A percentile compares a stretch with the other conserved stretches of the same genome.
phyloP scores from a whole-genome alignment of 2,888 invertebrate genomes.

The Serrognathus titanus region DNA sequence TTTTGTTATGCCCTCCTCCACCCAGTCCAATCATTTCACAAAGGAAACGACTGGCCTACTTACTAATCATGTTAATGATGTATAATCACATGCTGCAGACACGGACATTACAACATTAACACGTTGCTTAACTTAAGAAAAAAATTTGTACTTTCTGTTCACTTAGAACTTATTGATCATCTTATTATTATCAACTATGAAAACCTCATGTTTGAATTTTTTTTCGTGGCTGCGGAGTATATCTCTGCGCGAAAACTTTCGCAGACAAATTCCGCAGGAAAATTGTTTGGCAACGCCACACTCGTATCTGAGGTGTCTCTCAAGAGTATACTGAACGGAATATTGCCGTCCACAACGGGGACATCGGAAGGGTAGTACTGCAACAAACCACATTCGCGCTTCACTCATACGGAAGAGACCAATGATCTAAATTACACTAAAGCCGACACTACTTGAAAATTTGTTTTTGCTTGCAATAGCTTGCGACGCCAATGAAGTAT shows the following conservation, averaged over 20 bases:
- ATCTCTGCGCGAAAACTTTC: conserved; percentile 46
- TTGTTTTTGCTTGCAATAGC: conserved; percentile 9
- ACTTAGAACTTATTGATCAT: no score
- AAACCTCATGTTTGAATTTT: conserved; percentile 33
- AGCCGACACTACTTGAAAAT: conserved; percentile 3
- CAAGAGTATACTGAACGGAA: conserved; percentile 57
- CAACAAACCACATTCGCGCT: conserved; percentile 35
- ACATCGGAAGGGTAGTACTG: conserved; percentile 48
- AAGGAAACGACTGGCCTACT: conserved; percentile 36
- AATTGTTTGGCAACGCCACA: conserved; percentile 56
- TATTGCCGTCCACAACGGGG: conserved; percentile 58
- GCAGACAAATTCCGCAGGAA: conserved; percentile 45
- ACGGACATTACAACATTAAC: conserved; percentile 6
- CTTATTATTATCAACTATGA: conserved; percentile 1
- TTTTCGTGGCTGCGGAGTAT: conserved; percentile 41
- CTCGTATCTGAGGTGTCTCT: conserved; percentile 57
- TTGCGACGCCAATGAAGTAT: conserved; percentile 10
- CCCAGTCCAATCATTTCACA: conserved; percentile 38
- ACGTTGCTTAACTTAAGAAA: neutral
- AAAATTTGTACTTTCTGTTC: neutral
- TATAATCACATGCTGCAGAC: conserved; percentile 19
- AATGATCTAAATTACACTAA: neutral
- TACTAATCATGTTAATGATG: conserved; percentile 25
- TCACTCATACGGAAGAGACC: conserved; percentile 22
- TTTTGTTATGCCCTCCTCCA: conserved; percentile 38